These are phyloP conservation scores for Brachionus calyciflorus DNA, from an alignment of 1,140 invertebrate genomes.

Conservation along the genomic window DNA sequence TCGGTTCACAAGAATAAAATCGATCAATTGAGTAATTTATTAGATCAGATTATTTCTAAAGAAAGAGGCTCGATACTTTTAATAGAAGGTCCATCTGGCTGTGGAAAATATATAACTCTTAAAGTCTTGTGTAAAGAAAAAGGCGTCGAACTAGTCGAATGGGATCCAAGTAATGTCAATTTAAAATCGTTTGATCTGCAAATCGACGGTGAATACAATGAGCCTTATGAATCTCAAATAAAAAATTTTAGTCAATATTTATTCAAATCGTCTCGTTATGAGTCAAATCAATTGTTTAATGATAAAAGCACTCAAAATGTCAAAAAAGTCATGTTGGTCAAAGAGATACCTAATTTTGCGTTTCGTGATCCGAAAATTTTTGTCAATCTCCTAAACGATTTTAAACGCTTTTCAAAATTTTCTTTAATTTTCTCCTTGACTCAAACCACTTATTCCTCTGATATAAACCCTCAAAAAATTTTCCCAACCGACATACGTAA, in stretches of 20 bases:
- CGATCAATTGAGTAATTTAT: conserved; percentile 21
- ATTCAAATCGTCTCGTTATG: conserved; percentile 34
- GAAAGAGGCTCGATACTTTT: conserved; percentile 12
- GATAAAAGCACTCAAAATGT: neutral
- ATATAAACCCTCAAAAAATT: neutral
- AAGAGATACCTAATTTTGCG: conserved; percentile 35
- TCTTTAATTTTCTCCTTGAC: neutral
- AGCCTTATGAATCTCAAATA: conserved; percentile 14
- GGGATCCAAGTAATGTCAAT: neutral
- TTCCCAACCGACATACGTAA: neutral
- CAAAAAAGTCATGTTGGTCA: conserved; percentile 26
- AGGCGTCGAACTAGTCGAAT: conserved; percentile 28
- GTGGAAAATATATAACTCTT: conserved; percentile 28
- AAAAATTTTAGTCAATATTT: conserved; percentile 38
- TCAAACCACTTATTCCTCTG: neutral
- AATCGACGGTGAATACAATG: neutral
- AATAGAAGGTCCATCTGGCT: conserved; percentile 35
- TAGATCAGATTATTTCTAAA: neutral
- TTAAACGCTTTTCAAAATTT: conserved; percentile 31
- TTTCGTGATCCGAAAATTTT: conserved; percentile 22
- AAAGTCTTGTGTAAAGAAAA: conserved; percentile 40
- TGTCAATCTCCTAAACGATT: conserved; percentile 17
- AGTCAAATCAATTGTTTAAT: conserved; percentile 29
- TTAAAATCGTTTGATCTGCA: conserved; percentile 36
- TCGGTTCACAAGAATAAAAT: conserved; percentile 29